Percentiles rank a stretch among this genome's conserved stretches.
These are phyloP conservation scores for Helicorthomorpha holstii DNA, from an alignment of 1,140 invertebrate species.

Conservation along the genomic window DNA sequence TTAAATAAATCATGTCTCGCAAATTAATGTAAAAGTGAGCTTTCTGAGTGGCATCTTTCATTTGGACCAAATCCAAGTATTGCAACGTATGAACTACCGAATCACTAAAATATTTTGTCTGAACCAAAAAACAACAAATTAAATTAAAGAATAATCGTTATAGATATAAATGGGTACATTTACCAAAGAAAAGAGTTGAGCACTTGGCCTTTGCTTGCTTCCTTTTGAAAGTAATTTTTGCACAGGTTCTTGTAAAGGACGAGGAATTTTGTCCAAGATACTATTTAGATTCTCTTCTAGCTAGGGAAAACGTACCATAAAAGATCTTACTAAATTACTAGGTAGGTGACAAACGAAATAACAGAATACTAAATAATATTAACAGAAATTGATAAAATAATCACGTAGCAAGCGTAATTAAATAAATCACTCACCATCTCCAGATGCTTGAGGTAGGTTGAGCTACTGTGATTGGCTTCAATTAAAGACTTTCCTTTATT, in stretches of 20 bases:
- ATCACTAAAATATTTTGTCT: slow-evolving; percentile 49
- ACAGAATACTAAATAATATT: neutral
- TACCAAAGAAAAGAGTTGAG: slow-evolving; percentile 74
- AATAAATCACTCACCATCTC: slow-evolving; percentile 52
- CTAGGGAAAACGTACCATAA: slow-evolving; percentile 27
- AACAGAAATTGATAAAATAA: neutral
- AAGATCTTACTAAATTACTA: no score
- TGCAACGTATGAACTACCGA: slow-evolving; percentile 72
- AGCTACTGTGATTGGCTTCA: slow-evolving; percentile 69
- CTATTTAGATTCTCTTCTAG: slow-evolving; percentile 59
- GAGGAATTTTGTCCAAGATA: slow-evolving; percentile 56
- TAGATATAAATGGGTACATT: slow-evolving; percentile 16
- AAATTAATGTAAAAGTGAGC: slow-evolving; percentile 73
- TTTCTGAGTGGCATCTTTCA: slow-evolving; percentile 77
- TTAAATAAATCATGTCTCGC: slow-evolving; percentile 65
- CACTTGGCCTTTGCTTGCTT: slow-evolving; percentile 58
- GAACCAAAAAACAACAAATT: slow-evolving; percentile 12
- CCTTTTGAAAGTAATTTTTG: slow-evolving; percentile 63
- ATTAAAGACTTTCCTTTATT: slow-evolving; percentile 72
- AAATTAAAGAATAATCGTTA: neutral
- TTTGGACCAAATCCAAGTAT: slow-evolving; percentile 77
- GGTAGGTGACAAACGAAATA: neutral
- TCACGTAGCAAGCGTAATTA: neutral
- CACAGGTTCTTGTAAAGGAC: slow-evolving; percentile 70
- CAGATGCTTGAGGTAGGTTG: slow-evolving; percentile 73